These are phyloP conservation scores for Gavia stellata DNA, from an alignment of 2,113 vertebrate genomes.

Conservation along the genomic window DNA sequence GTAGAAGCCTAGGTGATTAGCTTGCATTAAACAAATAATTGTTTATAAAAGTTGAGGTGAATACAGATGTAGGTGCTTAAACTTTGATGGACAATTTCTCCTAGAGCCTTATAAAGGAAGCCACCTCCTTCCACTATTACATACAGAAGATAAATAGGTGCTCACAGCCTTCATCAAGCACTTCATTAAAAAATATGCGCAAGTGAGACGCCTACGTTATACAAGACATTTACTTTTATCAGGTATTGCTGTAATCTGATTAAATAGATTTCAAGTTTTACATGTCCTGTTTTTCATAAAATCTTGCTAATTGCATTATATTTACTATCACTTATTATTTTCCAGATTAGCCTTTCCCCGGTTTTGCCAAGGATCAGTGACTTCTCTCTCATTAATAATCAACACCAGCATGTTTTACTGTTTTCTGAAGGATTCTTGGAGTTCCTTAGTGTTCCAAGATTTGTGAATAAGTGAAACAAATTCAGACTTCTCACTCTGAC, in stretches of 20 bases:
- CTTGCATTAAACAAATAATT: background rate
- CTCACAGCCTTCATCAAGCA: background rate
- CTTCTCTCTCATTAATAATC: background rate
- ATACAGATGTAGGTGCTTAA: background rate
- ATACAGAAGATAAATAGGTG: background rate
- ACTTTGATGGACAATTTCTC: background rate
- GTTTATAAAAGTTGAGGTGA: background rate
- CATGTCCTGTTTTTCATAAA: background rate
- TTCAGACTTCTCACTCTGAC: background rate
- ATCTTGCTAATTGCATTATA: background rate
- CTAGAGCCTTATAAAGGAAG: background rate
- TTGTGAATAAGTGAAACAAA: background rate
- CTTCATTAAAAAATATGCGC: background rate
- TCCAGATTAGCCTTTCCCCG: background rate
- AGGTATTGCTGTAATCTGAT: rapidly evolving
- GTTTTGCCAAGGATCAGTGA: background rate
- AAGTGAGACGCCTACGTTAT: background rate
- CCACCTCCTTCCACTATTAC: background rate
- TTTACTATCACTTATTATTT: background rate
- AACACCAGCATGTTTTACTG: background rate
- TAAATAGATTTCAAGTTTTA: background rate
- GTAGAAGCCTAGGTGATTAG: background rate
- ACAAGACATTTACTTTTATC: background rate
- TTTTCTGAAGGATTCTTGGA: background rate
- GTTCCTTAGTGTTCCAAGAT: background rate